These are phyloP conservation scores for Lithophane semibrunnea DNA, from an alignment of 2,888 invertebrate genomes.

Conservation along the genomic window DNA sequence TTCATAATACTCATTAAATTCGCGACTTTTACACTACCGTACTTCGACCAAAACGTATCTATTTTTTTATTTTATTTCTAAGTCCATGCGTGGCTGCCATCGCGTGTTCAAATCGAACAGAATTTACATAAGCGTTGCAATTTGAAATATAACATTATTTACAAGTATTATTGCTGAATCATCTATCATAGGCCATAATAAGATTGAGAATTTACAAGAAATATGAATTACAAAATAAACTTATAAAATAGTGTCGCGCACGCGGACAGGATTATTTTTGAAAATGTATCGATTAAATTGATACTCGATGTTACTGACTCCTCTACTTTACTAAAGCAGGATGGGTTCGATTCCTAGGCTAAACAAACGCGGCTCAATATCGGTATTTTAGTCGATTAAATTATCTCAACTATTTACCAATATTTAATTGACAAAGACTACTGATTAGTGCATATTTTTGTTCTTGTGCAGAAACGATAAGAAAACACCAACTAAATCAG, in stretches of 20 bases:
- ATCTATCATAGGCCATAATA: conserved; percentile 75
- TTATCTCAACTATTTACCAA: neutral
- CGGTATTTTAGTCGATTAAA: conserved; percentile 1
- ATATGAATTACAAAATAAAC: conserved; percentile 55
- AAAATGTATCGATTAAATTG: conserved; percentile 40
- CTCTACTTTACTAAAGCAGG: neutral
- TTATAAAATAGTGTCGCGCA: conserved; percentile 52
- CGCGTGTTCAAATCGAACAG: conserved; percentile 58
- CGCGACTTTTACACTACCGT: conserved; percentile 55
- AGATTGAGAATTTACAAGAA: conserved; percentile 61
- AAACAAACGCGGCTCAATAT: conserved; percentile 15
- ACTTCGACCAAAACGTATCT: conserved; percentile 39
- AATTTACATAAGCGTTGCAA: conserved; percentile 63
- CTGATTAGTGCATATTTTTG: conserved; percentile 15
- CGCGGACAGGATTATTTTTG: neutral
- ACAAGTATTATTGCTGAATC: conserved; percentile 76
- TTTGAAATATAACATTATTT: conserved; percentile 72
- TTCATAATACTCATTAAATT: conserved; percentile 67
- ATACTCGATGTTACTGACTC: neutral
- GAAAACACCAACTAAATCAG: conserved; percentile 7
- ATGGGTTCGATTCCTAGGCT: neutral
- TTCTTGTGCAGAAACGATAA: conserved; percentile 12
- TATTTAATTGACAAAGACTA: conserved; percentile 40
- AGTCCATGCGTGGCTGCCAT: conserved; percentile 57
- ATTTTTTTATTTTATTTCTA: conserved; percentile 49